Conservation (phyloP, 1,140 invertebrate species). For the Globodera rostochiensis region DNA sequence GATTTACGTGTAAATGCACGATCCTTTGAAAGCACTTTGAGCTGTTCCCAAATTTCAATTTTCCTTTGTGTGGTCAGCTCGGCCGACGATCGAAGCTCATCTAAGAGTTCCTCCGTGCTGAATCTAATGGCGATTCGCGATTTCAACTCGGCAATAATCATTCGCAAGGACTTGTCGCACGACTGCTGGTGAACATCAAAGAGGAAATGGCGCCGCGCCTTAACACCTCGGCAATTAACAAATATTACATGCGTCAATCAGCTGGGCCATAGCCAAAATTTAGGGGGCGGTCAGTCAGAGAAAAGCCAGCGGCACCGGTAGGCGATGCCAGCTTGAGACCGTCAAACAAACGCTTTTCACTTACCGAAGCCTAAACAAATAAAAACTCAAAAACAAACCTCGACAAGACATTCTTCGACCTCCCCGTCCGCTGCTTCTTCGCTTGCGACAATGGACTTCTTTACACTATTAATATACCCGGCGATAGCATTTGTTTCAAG, state of each 20-base stretch:
- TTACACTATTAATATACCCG: background rate
- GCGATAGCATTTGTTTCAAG: constrained; percentile 25
- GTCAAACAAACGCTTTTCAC: too few species aligned
- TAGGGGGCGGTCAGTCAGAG: too few species aligned
- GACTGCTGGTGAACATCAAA: constrained; percentile 45
- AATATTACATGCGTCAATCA: background rate
- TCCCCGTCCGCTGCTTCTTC: constrained; percentile 21
- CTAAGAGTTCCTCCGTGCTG: constrained; percentile 36
- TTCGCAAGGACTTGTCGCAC: constrained; percentile 41
- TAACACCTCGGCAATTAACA: background rate
- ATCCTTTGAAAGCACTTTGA: constrained; percentile 37
- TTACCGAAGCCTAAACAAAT: background rate
- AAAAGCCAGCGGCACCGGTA: too few species aligned
- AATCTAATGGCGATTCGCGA: constrained; percentile 35
- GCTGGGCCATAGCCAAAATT: background rate
- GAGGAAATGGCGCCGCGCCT: constrained; percentile 40
- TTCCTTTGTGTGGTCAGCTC: constrained; percentile 36
- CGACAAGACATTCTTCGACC: constrained; percentile 2
- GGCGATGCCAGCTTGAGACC: too few species aligned
- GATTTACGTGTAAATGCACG: constrained; percentile 10
- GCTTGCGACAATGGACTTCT: background rate
- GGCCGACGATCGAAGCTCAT: constrained; percentile 22
- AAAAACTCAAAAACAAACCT: background rate
- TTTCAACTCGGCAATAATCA: constrained; percentile 33
- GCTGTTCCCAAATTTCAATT: constrained; percentile 47